These are phyloP conservation scores for Origma solitaria DNA, from an alignment of 2,113 vertebrate species.

Conservation along the genomic window DNA sequence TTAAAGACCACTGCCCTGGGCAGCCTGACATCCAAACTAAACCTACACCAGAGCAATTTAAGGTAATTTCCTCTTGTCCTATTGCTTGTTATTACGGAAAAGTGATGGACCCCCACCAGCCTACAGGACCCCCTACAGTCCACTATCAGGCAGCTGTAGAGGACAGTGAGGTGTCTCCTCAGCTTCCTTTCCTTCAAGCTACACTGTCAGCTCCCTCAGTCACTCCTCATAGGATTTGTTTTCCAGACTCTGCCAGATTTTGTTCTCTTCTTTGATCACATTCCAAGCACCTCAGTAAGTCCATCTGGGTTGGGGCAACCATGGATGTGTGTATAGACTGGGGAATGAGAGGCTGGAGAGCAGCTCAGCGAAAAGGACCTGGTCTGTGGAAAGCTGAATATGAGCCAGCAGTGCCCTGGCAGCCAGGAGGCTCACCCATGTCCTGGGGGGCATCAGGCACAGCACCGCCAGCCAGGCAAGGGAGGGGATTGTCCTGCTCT, in stretches of 20 bases:
- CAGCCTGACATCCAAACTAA: background rate
- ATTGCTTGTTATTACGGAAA: background rate
- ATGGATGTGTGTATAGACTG: background rate
- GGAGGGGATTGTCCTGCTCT: background rate
- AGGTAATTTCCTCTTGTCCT: background rate
- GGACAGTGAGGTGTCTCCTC: rapidly evolving
- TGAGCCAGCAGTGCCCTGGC: background rate
- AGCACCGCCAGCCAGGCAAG: rapidly evolving
- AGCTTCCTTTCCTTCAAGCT: background rate
- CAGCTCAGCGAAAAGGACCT: background rate
- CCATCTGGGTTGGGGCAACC: background rate
- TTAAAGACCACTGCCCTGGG: background rate
- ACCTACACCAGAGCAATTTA: background rate
- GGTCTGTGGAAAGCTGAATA: rapidly evolving
- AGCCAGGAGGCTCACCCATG: rapidly evolving
- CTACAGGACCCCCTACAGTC: too few relatives aligned
- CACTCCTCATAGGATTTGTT: rapidly evolving
- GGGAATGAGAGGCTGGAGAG: background rate
- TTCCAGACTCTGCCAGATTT: background rate
- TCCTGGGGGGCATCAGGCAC: background rate
- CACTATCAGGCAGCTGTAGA: background rate
- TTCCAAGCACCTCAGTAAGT: background rate
- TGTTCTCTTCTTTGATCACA: rapidly evolving
- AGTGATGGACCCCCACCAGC: rapidly evolving
- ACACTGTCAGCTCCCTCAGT: background rate